phyloP scores from a whole-genome alignment of 2,888 invertebrate genomes.

The Pammene fasciana region DNA sequence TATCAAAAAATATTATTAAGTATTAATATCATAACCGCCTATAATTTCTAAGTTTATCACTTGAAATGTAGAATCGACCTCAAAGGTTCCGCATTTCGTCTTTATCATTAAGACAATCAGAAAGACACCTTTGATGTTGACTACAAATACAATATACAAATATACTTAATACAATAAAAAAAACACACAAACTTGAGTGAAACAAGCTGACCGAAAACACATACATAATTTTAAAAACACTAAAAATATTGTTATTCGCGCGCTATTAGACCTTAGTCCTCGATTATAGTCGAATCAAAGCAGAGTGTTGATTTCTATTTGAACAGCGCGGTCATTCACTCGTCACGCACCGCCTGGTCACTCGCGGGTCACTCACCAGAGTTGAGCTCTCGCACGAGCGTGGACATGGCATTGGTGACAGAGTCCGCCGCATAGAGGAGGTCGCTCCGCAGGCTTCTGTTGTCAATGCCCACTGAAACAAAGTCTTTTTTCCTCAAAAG shows the following conservation, averaged over 20 bases:
- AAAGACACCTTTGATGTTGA: no score
- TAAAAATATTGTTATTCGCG: neutral
- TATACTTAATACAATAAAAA: neutral
- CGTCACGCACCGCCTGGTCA: no score
- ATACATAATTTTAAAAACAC: constrained; percentile 1
- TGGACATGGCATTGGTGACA: constrained; percentile 99
- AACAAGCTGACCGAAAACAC: constrained; percentile 16
- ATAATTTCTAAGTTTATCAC: neutral
- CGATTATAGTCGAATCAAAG: no score
- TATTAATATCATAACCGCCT: neutral
- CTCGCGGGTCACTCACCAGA: constrained; percentile 85
- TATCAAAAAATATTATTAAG: neutral
- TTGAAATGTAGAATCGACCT: no score
- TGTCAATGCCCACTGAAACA: constrained; percentile 76
- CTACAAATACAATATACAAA: no score
- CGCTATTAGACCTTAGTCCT: neutral
- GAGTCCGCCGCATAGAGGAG: constrained; percentile 97
- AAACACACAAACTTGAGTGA: constrained; percentile 15
- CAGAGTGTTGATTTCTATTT: no score
- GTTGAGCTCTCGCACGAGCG: constrained; percentile 97
- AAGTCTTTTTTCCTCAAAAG: neutral
- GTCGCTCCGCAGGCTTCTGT: constrained; percentile 90
- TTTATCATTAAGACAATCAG: no score
- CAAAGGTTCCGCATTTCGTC: no score
- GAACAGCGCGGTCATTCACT: no score